phyloP scores from a whole-genome alignment of 2,797 vertebrate genomes.

The Sebastes cheni region DNA sequence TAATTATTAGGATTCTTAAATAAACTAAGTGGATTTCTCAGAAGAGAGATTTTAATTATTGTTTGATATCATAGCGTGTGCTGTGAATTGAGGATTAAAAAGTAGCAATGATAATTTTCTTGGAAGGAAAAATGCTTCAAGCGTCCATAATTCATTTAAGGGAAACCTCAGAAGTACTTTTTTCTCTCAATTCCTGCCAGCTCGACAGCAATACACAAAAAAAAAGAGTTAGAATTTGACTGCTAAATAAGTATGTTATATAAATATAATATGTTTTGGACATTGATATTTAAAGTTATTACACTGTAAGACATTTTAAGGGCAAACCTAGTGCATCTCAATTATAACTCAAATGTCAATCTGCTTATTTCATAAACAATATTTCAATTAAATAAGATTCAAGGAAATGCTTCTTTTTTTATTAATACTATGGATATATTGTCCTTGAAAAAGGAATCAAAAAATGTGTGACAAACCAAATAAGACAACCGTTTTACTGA shows the following conservation, averaged over 20 bases:
- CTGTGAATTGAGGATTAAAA: slow-evolving; percentile 59
- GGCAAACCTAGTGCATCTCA: slow-evolving; percentile 5
- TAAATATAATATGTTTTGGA: slow-evolving; percentile 6
- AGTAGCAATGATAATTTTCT: slow-evolving; percentile 47
- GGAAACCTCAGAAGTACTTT: slow-evolving; percentile 56
- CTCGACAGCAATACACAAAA: slow-evolving; percentile 11
- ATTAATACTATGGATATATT: not conserved
- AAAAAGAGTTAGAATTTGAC: not conserved
- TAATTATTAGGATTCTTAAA: slow-evolving; percentile 46
- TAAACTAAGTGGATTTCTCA: slow-evolving; percentile 38
- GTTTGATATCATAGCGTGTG: slow-evolving; percentile 41
- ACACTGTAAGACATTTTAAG: not conserved
- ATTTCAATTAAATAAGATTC: slow-evolving; percentile 2
- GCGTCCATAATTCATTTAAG: slow-evolving; percentile 59
- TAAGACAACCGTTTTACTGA: not conserved
- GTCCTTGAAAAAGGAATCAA: not conserved
- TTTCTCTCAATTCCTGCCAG: slow-evolving; percentile 50
- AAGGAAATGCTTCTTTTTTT: not conserved
- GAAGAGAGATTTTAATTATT: slow-evolving; percentile 59
- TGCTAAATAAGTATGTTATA: not conserved
- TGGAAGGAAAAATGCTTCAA: slow-evolving; percentile 51
- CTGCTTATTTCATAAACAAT: not conserved
- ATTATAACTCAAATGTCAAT: not conserved
- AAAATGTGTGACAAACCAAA: slow-evolving; percentile 4
- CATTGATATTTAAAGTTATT: slow-evolving; percentile 22